Conservation (phyloP, 2,888 invertebrate genomes). For the Dynastes grantii region DNA sequence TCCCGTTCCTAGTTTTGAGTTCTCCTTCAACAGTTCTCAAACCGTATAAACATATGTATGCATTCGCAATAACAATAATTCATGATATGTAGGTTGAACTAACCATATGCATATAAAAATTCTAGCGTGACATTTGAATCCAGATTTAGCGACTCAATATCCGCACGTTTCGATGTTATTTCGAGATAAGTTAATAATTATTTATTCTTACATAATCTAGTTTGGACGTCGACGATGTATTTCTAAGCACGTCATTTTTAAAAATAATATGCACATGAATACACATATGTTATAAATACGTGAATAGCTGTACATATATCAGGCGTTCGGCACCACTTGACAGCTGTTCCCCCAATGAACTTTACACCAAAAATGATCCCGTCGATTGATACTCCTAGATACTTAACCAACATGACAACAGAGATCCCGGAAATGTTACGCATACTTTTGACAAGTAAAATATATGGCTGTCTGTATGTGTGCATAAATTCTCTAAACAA, state of each 20-base stretch:
- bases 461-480: neutral
- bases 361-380: conserved; percentile 39
- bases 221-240: conserved; percentile 5
- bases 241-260: conserved; percentile 25
- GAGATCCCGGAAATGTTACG: neutral
- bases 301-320: conserved; percentile 24
- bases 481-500: neutral
- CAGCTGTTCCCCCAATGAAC: conserved; percentile 26
- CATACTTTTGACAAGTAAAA: conserved; percentile 16
- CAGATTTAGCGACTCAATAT: neutral
- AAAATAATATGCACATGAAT: conserved; percentile 40
- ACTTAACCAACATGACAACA: conserved; percentile 40
- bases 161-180: conserved; percentile 1
- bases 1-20: neutral
- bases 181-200: conserved; percentile 16
- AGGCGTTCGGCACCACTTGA: conserved; percentile 6
- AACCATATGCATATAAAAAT: conserved; percentile 2
- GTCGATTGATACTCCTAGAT: conserved; percentile 44
- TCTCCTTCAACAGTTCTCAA: neutral
- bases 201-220: conserved; percentile 25
- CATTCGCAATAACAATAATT: conserved; percentile 9
- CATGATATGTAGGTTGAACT: conserved; percentile 1
- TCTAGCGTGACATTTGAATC: neutral
- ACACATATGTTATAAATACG: neutral
- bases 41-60: no score